Evolutionary conservation across 1,140 invertebrate species (phyloP).

Genomic region (Bicyclus anynana): DNA sequence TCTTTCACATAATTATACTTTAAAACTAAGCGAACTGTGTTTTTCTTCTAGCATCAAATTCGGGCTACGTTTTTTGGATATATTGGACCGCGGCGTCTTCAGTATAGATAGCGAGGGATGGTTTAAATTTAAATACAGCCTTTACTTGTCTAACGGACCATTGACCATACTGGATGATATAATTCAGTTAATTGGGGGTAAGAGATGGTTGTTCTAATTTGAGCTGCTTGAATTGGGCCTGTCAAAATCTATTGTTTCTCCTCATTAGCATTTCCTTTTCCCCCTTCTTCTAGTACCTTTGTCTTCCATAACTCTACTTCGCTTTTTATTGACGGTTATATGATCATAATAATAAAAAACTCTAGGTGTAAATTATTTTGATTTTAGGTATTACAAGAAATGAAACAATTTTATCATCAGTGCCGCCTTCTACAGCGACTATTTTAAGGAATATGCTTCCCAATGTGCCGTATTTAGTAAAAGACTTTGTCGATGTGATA

Average conservation of each 20-base stretch:
- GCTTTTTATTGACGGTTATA: no score
- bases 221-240: no score
- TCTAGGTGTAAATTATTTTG: background rate
- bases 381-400: conserved; percentile 41
- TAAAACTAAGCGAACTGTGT: background rate
- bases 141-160: conserved; percentile 36
- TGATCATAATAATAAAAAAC: background rate
- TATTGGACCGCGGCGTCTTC: conserved; percentile 54
- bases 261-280: no score
- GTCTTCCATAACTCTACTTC: no score
- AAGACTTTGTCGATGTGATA: conserved; percentile 46
- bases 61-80: conserved; percentile 46
- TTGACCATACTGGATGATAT: conserved; percentile 45
- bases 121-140: conserved; percentile 48
- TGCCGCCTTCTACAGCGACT: conserved; percentile 40
- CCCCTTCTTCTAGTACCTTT: no score
- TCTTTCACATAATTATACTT: background rate
- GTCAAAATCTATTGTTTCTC: no score
- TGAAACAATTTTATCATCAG: conserved; percentile 15
- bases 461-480: conserved; percentile 47
- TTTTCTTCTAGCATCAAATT: conserved; percentile 52
- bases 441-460: conserved; percentile 37
- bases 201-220: background rate
- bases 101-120: conserved; percentile 43
- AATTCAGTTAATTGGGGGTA: conserved; percentile 49